phyloP scores from a whole-genome alignment of 2,888 invertebrate genomes.

The Parochlus steinenii region DNA sequence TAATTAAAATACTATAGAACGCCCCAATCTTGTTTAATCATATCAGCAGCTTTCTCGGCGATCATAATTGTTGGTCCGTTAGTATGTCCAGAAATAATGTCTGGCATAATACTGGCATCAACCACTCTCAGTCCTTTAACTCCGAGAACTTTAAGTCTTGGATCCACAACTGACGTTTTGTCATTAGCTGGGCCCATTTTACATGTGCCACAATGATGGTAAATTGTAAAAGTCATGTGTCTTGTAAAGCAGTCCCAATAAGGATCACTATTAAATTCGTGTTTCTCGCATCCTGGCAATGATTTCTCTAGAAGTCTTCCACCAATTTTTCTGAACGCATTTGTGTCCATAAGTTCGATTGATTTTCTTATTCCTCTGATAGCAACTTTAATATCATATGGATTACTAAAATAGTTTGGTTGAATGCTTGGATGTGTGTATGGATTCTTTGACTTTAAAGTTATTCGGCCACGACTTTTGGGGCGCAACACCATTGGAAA shows the following conservation, averaged over 20 bases:
- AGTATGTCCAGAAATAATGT: constrained; percentile 7
- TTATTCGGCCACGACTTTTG: constrained; percentile 13
- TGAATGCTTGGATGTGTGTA: constrained; percentile 14
- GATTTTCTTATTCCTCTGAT: constrained; percentile 14
- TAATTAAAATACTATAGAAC: too few species aligned
- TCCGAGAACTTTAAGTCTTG: constrained; percentile 13
- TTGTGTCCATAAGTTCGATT: constrained; percentile 12
- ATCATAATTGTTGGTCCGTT: constrained; percentile 12
- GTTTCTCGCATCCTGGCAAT: constrained; percentile 16
- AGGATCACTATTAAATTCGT: constrained; percentile 14
- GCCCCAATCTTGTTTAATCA: too few species aligned
- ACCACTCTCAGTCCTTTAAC: constrained; percentile 7
- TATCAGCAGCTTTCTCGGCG: constrained; percentile 12
- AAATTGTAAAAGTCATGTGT: constrained; percentile 16
- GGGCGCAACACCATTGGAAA: not conserved
- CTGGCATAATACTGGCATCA: constrained; percentile 13
- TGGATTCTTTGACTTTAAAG: constrained; percentile 13
- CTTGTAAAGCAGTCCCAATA: constrained; percentile 18
- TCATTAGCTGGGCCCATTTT: constrained; percentile 16
- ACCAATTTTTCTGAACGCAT: constrained; percentile 10
- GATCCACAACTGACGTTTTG: constrained; percentile 16
- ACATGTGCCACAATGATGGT: constrained; percentile 18
- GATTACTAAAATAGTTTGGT: constrained; percentile 15
- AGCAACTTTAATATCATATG: constrained; percentile 14
- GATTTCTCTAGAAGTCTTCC: constrained; percentile 7